Evolutionary conservation across 2,888 invertebrate species (phyloP).

Genomic region (Melipona beecheii): DNA sequence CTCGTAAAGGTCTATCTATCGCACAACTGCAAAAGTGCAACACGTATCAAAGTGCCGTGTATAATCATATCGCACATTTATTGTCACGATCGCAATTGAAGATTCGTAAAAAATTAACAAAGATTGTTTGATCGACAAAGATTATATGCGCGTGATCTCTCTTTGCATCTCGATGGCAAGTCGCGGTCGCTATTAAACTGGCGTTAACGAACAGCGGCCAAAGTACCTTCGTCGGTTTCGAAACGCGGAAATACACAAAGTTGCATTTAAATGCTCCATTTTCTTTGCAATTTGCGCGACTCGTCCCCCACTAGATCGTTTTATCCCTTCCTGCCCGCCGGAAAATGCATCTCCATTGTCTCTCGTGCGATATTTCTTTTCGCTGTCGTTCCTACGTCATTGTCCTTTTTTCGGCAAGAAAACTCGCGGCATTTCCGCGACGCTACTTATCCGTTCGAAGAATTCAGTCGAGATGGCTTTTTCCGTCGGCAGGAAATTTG

Average conservation of each 20-base stretch:
- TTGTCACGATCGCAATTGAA: too few species aligned
- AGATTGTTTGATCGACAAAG: too few species aligned
- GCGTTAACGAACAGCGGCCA: conserved; percentile 62
- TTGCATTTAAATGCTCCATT: conserved; percentile 53
- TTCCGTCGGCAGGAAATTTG: not conserved
- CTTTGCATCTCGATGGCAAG: not conserved
- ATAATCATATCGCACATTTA: too few species aligned
- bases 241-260: conserved; percentile 24
- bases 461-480: too few species aligned
- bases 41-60: too few species aligned
- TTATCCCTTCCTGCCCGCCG: not conserved
- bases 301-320: conserved; percentile 18
- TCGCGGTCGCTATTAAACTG: conserved; percentile 50
- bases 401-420: not conserved
- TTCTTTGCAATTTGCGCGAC: conserved; percentile 47
- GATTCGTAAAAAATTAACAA: too few species aligned
- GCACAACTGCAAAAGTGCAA: too few species aligned
- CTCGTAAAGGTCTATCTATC: too few species aligned
- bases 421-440: not conserved
- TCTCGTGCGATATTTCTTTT: conserved; percentile 14
- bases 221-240: conserved; percentile 38
- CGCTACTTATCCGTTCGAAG: not conserved
- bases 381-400: not conserved
- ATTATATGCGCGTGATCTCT: conserved; percentile 6
- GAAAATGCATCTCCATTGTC: conserved; percentile 18